phyloP scores from a whole-genome alignment of 92 coral and sea anemone species.

The Epizoanthus stellaris region DNA sequence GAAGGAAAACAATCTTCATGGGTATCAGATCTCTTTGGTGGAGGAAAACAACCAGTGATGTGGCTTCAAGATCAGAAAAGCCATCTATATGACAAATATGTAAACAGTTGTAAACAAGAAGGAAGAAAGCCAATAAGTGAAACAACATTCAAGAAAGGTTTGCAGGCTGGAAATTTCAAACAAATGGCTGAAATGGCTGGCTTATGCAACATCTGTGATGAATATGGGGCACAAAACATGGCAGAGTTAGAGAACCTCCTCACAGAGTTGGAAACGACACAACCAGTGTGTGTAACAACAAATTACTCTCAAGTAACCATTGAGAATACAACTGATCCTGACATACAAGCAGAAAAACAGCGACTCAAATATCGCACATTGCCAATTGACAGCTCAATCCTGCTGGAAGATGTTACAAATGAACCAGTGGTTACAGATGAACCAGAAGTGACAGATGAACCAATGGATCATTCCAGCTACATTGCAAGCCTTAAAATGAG shows the following conservation, averaged over 20 bases:
- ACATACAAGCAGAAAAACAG: neutral
- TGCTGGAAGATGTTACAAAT: neutral
- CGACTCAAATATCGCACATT: conserved; percentile 11
- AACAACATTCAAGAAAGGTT: conserved; percentile 35
- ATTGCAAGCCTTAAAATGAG: conserved; percentile 1
- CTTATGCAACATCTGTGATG: conserved; percentile 49
- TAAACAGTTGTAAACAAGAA: conserved; percentile 25
- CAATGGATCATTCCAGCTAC: no score
- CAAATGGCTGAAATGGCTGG: conserved; percentile 40
- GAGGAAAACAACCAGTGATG: conserved; percentile 45
- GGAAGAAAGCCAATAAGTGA: conserved; percentile 48
- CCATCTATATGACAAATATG: conserved; percentile 37
- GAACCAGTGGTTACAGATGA: no score
- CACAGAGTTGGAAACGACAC: conserved; percentile 25
- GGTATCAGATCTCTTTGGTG: conserved; percentile 41
- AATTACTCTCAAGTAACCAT: neutral
- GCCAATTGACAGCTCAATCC: conserved; percentile 29
- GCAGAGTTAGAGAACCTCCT: conserved; percentile 4
- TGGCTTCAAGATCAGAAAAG: conserved; percentile 38
- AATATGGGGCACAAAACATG: conserved; percentile 46
- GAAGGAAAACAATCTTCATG: conserved; percentile 37
- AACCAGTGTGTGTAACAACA: neutral
- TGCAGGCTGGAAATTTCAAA: conserved; percentile 35
- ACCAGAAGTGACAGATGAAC: no score
- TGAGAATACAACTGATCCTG: neutral